Percentiles rank a stretch among this genome's conserved stretches.
Evolutionary conservation across 1,140 invertebrate genomes (phyloP).

Genomic region (Apocrypta bakeri): DNA sequence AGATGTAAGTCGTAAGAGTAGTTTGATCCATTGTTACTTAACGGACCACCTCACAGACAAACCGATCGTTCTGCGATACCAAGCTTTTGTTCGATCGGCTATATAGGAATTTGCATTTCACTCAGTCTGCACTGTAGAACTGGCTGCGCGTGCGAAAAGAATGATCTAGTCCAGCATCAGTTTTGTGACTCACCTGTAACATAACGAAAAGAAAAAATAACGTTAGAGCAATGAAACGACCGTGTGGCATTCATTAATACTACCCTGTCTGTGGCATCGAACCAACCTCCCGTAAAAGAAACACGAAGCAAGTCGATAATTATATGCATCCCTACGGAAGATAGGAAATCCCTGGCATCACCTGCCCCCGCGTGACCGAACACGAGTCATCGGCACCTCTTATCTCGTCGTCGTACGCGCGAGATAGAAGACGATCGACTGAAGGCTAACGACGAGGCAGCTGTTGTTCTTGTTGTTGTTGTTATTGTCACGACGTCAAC

Average conservation of each 20-base stretch:
- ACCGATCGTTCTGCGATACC: not conserved
- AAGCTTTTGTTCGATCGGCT: too few relatives aligned
- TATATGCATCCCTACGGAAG: not conserved
- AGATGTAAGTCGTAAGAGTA: not conserved
- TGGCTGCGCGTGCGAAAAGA: too few relatives aligned
- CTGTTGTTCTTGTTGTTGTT: constrained; percentile 14
- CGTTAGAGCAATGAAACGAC: not conserved
- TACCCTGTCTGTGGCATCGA: not conserved
- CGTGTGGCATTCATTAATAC: not conserved
- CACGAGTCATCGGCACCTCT: not conserved
- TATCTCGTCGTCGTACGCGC: not conserved
- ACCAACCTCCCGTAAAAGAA: not conserved
- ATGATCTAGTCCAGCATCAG: not conserved
- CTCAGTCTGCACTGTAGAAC: too few relatives aligned
- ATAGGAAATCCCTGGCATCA: not conserved
- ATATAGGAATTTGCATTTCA: too few relatives aligned
- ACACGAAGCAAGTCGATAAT: not conserved
- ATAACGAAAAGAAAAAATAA: not conserved
- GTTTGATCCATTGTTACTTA: not conserved
- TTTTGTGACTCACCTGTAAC: not conserved
- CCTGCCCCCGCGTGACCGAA: not conserved
- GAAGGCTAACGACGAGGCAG: not conserved
- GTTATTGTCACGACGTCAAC: constrained; percentile 38
- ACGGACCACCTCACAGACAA: not conserved
- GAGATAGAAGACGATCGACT: too few relatives aligned